Evolutionary conservation across 2,797 vertebrate genomes (phyloP).

Genomic region (Darevskia nairensis): DNA sequence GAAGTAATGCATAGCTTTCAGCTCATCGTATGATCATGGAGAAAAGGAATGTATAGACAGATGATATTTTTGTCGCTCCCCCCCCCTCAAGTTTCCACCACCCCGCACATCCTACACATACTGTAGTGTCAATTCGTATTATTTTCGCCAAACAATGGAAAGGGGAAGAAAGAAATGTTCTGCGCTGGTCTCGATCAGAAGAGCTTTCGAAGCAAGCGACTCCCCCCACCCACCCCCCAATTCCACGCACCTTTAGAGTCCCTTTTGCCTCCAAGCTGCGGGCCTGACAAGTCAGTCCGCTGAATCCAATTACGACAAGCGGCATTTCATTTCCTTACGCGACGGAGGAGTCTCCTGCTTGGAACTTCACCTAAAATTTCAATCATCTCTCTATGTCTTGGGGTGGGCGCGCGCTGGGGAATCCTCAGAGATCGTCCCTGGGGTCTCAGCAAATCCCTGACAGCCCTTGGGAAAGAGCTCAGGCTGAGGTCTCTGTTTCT

Average conservation of each 20-base stretch:
- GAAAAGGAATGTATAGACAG: not conserved
- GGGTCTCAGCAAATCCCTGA: conserved; percentile 35
- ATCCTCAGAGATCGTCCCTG: conserved; percentile 65
- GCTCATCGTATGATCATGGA: too few species aligned
- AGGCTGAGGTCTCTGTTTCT: not conserved
- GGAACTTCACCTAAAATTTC: conserved; percentile 84
- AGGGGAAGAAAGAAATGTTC: conserved; percentile 32
- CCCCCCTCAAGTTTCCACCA: not conserved
- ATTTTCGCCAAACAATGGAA: conserved; percentile 11
- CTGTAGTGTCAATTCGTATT: not conserved
- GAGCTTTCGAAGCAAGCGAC: conserved; percentile 49
- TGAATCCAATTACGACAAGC: conserved; percentile 84
- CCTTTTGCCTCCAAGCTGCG: conserved; percentile 80
- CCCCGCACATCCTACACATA: too few species aligned
- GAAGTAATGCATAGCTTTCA: not conserved
- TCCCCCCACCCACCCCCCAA: conserved; percentile 65
- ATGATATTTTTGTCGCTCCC: not conserved
- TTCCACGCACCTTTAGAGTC: conserved; percentile 5
- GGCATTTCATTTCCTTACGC: conserved; percentile 83
- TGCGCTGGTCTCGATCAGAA: conserved; percentile 71
- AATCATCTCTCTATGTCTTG: conserved; percentile 71
- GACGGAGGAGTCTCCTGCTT: conserved; percentile 78
- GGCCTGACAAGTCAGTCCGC: conserved; percentile 82
- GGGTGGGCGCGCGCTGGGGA: conserved; percentile 62
- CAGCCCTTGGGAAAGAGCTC: not conserved